A percentile compares a stretch with the other conserved stretches of the same genome.
Conservation (phyloP, 1,140 invertebrate genomes). For the Lucilia sericata region DNA sequence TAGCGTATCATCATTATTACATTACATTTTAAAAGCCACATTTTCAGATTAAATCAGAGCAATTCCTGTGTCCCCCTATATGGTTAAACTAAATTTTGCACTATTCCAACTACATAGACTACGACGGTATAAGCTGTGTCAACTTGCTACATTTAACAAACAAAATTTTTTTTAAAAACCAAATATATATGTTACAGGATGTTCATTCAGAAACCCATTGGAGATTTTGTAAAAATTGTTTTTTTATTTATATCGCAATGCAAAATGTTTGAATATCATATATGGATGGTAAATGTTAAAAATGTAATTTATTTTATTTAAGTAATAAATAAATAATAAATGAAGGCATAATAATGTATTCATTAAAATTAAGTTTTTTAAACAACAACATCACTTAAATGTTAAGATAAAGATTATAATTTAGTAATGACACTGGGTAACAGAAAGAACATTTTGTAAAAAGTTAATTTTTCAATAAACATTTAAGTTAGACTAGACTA, state of each 20-base stretch:
- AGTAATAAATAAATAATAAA: not conserved
- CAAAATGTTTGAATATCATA: no score
- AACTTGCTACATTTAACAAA: no score
- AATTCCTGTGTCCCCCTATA: not conserved
- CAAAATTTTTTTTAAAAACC: not conserved
- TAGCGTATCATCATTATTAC: not conserved
- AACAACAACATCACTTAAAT: not conserved
- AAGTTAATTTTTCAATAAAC: no score
- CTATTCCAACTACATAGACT: no score
- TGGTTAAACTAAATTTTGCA: not conserved
- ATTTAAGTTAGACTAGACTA: no score
- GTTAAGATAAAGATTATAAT: not conserved
- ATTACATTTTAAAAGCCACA: not conserved
- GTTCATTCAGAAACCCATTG: not conserved
- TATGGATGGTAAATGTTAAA: no score
- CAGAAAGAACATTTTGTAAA: not conserved
- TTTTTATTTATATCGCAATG: not conserved
- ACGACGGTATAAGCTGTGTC: no score
- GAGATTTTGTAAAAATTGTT: not conserved
- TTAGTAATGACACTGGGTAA: not conserved
- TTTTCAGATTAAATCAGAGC: not conserved
- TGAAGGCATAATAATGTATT: not conserved
- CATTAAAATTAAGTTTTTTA: not conserved
- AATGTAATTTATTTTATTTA: no score
- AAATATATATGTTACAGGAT: conserved; percentile 21